phyloP scores from a whole-genome alignment of 2,888 invertebrate species.

The Drosophila robusta region DNA sequence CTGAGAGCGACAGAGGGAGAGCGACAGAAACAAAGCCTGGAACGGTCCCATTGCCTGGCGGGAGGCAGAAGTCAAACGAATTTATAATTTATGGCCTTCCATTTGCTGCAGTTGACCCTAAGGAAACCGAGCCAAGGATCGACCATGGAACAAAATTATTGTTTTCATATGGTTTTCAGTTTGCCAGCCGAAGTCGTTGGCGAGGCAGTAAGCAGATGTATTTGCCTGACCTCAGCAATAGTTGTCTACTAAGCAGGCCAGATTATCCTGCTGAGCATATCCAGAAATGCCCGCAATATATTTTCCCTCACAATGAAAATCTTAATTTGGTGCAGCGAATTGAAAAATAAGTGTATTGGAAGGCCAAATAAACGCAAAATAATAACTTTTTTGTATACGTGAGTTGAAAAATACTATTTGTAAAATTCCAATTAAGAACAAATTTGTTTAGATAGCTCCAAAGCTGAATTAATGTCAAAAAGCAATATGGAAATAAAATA shows the following conservation, averaged over 20 bases:
- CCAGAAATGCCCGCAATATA: conserved; percentile 47
- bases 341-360: conserved; percentile 9
- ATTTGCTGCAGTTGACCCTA: conserved; percentile 76
- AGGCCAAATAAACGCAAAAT: too few relatives aligned
- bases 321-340: conserved; percentile 55
- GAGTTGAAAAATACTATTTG: too few relatives aligned
- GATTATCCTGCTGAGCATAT: conserved; percentile 45
- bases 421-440: too few relatives aligned
- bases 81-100: conserved; percentile 74
- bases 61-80: conserved; percentile 80
- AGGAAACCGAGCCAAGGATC: conserved; percentile 40
- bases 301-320: conserved; percentile 59
- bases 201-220: conserved; percentile 61
- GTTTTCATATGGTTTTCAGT: conserved; percentile 77
- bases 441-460: too few relatives aligned
- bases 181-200: conserved; percentile 57
- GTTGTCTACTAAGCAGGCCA: conserved; percentile 16
- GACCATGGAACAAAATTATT: conserved; percentile 63
- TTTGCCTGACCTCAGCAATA: conserved; percentile 30
- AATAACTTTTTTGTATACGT: too few relatives aligned
- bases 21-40: conserved; percentile 34
- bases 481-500: too few relatives aligned
- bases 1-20: conserved; percentile 20
- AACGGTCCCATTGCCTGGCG: conserved; percentile 50
- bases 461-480: too few relatives aligned